Base-by-base conservation (phyloP, 2,888 invertebrate species). In the Caenorhabditis doughertyi region DNA sequence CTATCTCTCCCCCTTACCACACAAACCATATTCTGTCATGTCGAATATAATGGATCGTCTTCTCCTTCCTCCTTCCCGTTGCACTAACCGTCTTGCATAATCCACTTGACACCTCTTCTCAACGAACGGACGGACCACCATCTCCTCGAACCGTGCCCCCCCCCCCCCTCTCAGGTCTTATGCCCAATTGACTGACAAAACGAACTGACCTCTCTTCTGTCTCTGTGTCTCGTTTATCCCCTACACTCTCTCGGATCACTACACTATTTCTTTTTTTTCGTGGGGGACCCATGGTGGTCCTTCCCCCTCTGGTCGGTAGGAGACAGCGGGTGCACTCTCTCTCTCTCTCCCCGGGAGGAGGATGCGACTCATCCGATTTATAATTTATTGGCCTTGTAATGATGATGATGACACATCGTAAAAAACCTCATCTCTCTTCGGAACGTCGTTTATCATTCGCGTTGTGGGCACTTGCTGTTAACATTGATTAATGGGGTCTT, bases 381-480 rank as follows among this genome's bases (percentile, higher is more conserved):
- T 72, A 68, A 77, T 82, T 77, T 73, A 74, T 79, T 65, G 70
- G 56, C 64, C 83, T 79, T 79, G 77, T 77, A 70, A 68, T 73
- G 79, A 56, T 65, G 56, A 35, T 18, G 35, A 25, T 58, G 74
- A 62, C 81, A 68, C 68, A 65, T 72, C 68, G 72, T 72, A 79
- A 79, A 71, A 79, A 71, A 23, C 18, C 8, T n/a, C n/a, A n/a
- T n/a, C n/a, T n/a, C n/a, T n/a, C 16, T 9, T 35, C 25, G 16
- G 35, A 3, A 7, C 39, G 44, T 47, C 44, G 18, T 47, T 47
- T 47, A 47, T 47, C 44, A 47, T 18, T 18, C 18, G 5, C 3
- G 42, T 7, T 21, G 39, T 73, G n/a, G n/a, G n/a, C n/a, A n/a
- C n/a, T n/a, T n/a, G n/a, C n/a, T n/a, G n/a, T n/a, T n/a, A n/a